These are phyloP conservation scores for Diarsia mendica DNA, from an alignment of 2,888 invertebrate species.

Conservation along the genomic window DNA sequence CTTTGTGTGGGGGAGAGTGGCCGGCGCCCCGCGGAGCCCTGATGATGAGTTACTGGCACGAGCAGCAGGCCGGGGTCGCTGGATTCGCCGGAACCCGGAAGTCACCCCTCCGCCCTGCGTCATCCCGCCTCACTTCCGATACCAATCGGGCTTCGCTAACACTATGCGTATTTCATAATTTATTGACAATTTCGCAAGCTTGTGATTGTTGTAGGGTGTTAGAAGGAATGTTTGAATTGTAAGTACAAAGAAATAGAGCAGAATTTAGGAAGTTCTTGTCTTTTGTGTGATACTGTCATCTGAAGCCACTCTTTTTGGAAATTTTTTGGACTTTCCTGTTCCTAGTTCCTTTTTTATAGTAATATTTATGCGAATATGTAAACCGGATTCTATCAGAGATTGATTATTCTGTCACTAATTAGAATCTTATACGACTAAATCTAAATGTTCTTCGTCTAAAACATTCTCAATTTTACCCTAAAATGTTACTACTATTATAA, in stretches of 20 bases:
- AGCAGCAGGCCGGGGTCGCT: constrained; percentile 64
- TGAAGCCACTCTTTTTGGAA: too few species aligned
- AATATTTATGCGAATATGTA: too few species aligned
- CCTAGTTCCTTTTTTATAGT: too few species aligned
- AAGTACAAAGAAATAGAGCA: constrained; percentile 10
- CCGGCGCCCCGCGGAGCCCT: constrained; percentile 81
- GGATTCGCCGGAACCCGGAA: constrained; percentile 78
- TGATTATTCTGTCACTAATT: background rate
- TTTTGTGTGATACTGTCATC: background rate
- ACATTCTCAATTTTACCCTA: background rate
- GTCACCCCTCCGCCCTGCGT: constrained; percentile 83
- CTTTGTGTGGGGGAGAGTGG: constrained; percentile 82
- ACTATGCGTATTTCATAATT: constrained; percentile 82
- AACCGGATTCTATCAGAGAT: background rate
- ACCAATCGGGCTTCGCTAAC: constrained; percentile 84
- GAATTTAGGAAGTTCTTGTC: background rate
- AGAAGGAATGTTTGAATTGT: constrained; percentile 2
- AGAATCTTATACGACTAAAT: constrained; percentile 15
- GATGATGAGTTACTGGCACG: constrained; percentile 88
- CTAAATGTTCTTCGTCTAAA: background rate
- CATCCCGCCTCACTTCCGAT: constrained; percentile 86
- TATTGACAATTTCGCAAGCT: constrained; percentile 74
- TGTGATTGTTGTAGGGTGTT: constrained; percentile 36
- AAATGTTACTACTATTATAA: too few species aligned
- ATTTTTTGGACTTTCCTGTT: too few species aligned